Percentiles rank a stretch among this genome's conserved stretches.
Evolutionary conservation across 2,888 invertebrate genomes (phyloP).

Genomic region (Colostygia pectinataria): DNA sequence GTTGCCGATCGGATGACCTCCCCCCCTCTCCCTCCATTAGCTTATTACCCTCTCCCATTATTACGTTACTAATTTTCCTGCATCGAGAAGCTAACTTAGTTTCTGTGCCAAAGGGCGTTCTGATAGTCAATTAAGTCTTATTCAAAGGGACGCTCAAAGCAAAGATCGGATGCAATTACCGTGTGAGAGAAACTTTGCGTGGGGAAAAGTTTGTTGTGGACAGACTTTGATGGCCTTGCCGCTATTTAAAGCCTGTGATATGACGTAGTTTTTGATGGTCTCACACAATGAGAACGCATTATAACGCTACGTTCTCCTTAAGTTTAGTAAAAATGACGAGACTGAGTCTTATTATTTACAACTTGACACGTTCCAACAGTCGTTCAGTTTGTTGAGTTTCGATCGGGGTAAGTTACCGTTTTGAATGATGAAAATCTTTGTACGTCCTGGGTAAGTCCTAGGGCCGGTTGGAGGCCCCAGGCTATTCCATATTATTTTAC

Average conservation of each 20-base stretch:
- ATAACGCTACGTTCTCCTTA: no score
- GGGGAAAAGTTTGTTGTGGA: slow-evolving; percentile 27
- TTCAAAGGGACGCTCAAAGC: slow-evolving; percentile 69
- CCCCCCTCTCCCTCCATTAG: slow-evolving; percentile 63
- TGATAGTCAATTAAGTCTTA: slow-evolving; percentile 79
- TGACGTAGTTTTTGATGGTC: not conserved
- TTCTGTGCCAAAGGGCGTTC: slow-evolving; percentile 72
- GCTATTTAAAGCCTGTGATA: not conserved
- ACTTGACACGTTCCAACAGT: no score
- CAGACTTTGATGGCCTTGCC: slow-evolving; percentile 9
- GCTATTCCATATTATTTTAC: no score
- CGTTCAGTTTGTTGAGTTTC: no score
- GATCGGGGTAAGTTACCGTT: no score
- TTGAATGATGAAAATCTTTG: no score
- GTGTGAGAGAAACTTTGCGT: slow-evolving; percentile 59
- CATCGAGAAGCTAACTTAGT: slow-evolving; percentile 75
- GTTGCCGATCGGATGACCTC: slow-evolving; percentile 68
- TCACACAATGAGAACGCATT: no score
- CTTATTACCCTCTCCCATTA: slow-evolving; percentile 75
- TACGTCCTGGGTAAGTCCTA: no score
- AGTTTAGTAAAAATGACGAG: no score
- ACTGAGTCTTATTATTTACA: no score
- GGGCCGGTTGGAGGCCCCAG: no score
- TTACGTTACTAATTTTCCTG: slow-evolving; percentile 80
- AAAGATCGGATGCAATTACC: slow-evolving; percentile 70